Conservation (phyloP, 2,797 vertebrate species). For the Lateolabrax maculatus region DNA sequence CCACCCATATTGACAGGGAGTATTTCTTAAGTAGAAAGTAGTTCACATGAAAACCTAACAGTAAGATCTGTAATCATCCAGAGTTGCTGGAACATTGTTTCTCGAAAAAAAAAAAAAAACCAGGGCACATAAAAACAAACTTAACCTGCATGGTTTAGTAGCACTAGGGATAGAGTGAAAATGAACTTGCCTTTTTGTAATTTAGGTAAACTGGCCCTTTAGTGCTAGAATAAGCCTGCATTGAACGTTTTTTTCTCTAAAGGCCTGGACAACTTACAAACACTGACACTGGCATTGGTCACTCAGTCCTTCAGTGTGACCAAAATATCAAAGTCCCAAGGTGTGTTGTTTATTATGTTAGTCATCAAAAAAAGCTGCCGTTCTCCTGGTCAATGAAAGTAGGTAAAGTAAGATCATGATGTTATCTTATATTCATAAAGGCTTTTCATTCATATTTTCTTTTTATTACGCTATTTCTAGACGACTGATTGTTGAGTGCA, state of each 20-base stretch:
- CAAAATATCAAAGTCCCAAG: conserved; percentile 25
- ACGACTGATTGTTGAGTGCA: neutral
- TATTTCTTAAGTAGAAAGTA: neutral
- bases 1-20: neutral
- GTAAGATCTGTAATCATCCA: neutral
- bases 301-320: conserved; percentile 12
- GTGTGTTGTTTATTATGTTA: conserved; percentile 42
- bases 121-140: too few relatives aligned
- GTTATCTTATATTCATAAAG: neutral
- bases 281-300: conserved; percentile 21
- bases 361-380: conserved; percentile 1
- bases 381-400: neutral
- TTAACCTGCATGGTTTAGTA: neutral
- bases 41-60: too few relatives aligned
- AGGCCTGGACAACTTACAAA: conserved; percentile 2
- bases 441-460: neutral
- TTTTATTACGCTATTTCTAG: conserved; percentile 17
- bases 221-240: neutral
- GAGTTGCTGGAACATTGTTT: neutral
- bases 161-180: neutral
- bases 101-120: too few relatives aligned
- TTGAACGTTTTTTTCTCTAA: neutral
- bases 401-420: neutral
- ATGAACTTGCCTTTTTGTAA: neutral
- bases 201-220: neutral